These are phyloP conservation scores for Capitulum mitella DNA, from an alignment of 2,888 invertebrate species.

Conservation along the genomic window DNA sequence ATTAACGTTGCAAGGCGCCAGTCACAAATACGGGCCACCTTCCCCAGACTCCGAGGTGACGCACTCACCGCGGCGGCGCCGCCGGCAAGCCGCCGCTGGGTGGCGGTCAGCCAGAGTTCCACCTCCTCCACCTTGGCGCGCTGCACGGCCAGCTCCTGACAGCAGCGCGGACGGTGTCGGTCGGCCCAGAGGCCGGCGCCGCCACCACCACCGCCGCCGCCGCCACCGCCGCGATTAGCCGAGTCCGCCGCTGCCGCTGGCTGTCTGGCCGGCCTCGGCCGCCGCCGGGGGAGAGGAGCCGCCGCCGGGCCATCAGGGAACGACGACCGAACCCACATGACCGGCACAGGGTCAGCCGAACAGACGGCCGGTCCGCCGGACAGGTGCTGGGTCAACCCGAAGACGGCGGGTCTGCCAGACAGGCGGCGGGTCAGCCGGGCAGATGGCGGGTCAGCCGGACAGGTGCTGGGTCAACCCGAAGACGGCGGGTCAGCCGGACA, in stretches of 20 bases:
- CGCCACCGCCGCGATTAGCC: not conserved
- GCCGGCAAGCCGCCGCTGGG: slow-evolving; percentile 29
- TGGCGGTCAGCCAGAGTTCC: slow-evolving; percentile 55
- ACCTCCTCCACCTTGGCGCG: slow-evolving; percentile 66
- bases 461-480: too few species aligned
- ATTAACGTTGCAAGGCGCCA: too few species aligned
- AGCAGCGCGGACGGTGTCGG: not conserved
- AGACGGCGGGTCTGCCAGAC: too few species aligned
- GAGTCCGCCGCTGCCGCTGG: not conserved
- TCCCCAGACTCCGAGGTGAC: too few species aligned
- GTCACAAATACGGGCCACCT: too few species aligned
- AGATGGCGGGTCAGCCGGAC: too few species aligned
- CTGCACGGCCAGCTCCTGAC: slow-evolving; percentile 59
- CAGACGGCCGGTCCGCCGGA: too few species aligned
- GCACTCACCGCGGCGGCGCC: not conserved
- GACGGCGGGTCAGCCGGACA: too few species aligned
- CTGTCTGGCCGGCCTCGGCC: not conserved
- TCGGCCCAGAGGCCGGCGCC: slow-evolving; percentile 7
- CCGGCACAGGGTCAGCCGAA: too few species aligned
- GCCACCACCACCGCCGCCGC: not conserved
- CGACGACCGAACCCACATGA: not conserved
- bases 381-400: too few species aligned
- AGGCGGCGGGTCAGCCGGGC: too few species aligned
- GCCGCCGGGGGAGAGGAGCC: not conserved
- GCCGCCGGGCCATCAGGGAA: not conserved